phyloP scores from a whole-genome alignment of 2,113 vertebrate genomes.

The Cinclus cinclus region DNA sequence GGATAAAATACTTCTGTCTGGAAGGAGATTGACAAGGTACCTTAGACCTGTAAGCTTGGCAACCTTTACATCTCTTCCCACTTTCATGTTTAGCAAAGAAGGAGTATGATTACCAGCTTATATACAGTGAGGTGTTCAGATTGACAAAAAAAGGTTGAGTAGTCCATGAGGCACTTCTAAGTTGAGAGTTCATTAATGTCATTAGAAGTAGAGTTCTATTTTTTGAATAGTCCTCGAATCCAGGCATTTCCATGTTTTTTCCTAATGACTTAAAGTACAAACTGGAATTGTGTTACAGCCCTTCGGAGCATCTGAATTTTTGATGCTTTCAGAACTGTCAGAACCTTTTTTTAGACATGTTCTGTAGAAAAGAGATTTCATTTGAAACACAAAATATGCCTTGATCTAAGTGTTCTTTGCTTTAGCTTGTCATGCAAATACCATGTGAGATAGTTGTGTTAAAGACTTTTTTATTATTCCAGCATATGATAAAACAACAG shows the following conservation, averaged over 20 bases:
- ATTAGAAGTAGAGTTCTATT: background rate
- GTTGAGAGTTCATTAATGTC: background rate
- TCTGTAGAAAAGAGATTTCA: background rate
- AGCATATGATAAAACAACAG: background rate
- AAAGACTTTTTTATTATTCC: background rate
- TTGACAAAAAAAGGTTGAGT: background rate
- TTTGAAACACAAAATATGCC: background rate
- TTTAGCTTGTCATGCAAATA: background rate
- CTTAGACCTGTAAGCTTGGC: background rate
- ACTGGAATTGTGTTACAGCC: background rate
- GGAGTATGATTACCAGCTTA: background rate
- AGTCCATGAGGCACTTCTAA: background rate
- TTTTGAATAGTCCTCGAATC: background rate
- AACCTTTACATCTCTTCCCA: background rate
- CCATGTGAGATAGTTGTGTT: background rate
- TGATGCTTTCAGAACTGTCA: background rate
- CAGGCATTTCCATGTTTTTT: background rate
- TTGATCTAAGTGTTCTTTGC: background rate
- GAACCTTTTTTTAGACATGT: background rate
- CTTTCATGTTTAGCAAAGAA: background rate
- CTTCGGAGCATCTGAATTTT: background rate
- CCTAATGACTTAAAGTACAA: background rate
- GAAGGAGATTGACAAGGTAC: background rate
- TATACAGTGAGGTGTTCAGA: rapidly evolving
- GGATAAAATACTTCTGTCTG: background rate